phyloP scores from a whole-genome alignment of 1,140 invertebrate genomes.

The Zaprionus camerounensis region DNA sequence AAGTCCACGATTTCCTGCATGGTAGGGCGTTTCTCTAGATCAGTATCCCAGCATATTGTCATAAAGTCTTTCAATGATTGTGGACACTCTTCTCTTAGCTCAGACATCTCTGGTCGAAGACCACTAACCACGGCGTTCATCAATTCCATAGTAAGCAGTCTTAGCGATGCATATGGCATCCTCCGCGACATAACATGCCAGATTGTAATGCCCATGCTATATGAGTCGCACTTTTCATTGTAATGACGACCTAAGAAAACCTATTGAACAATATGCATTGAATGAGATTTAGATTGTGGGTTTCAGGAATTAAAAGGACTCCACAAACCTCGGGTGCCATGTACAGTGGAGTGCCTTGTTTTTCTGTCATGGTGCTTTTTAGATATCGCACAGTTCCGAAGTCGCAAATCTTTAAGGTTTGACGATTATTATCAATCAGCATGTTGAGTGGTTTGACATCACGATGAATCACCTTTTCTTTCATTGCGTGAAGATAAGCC shows the following conservation, averaged over 20 bases:
- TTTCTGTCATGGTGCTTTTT: neutral
- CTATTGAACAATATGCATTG: neutral
- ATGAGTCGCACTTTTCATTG: neutral
- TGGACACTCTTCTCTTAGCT: too few species aligned
- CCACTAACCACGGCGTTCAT: neutral
- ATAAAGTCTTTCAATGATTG: too few species aligned
- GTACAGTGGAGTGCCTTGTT: neutral
- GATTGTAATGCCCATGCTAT: neutral
- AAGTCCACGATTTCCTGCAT: too few species aligned
- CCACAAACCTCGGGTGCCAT: neutral
- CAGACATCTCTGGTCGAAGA: neutral
- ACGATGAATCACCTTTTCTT: neutral
- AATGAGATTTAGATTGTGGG: neutral
- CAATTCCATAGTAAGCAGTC: neutral
- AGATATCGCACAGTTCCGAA: neutral
- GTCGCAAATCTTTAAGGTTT: neutral
- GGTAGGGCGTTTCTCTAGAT: too few species aligned
- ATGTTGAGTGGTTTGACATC: slow-evolving; percentile 1
- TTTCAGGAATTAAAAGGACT: neutral
- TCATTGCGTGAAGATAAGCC: neutral
- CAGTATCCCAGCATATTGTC: too few species aligned
- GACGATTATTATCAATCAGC: neutral
- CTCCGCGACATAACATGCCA: neutral
- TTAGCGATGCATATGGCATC: neutral
- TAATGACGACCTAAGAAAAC: neutral